Conservation (phyloP, 2,888 invertebrate species). For the Himalopsyche kuldschensis region DNA sequence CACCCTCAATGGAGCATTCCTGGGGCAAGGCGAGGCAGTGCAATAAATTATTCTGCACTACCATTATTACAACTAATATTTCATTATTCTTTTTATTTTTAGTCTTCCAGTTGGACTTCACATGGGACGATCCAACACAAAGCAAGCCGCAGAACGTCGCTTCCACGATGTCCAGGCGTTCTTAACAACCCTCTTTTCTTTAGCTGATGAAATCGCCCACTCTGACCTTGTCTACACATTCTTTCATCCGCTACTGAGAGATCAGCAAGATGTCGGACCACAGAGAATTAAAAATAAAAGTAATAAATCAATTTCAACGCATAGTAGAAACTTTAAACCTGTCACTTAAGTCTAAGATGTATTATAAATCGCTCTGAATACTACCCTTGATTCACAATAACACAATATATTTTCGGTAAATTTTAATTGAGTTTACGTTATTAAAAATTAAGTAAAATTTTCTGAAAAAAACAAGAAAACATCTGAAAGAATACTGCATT, state of each 20-base stretch:
- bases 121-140: conserved; percentile 90
- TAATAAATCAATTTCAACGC: conserved; percentile 44
- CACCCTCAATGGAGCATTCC: no score
- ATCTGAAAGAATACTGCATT: no score
- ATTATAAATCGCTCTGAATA: neutral
- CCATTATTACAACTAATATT: no score
- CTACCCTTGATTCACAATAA: neutral
- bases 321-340: neutral
- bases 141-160: conserved; percentile 92
- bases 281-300: conserved; percentile 78
- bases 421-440: no score
- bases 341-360: neutral
- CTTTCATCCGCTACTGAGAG: conserved; percentile 93
- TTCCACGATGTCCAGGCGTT: conserved; percentile 87
- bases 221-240: conserved; percentile 97
- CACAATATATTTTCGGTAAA: no score
- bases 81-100: conserved; percentile 40
- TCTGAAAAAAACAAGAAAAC: no score
- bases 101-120: conserved; percentile 75
- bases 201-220: conserved; percentile 93
- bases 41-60: no score
- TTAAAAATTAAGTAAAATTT: no score
- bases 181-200: conserved; percentile 79
- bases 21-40: no score
- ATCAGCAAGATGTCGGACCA: conserved; percentile 88